Base-by-base conservation (phyloP, 2,797 vertebrate genomes). In the Octomys mimax region DNA sequence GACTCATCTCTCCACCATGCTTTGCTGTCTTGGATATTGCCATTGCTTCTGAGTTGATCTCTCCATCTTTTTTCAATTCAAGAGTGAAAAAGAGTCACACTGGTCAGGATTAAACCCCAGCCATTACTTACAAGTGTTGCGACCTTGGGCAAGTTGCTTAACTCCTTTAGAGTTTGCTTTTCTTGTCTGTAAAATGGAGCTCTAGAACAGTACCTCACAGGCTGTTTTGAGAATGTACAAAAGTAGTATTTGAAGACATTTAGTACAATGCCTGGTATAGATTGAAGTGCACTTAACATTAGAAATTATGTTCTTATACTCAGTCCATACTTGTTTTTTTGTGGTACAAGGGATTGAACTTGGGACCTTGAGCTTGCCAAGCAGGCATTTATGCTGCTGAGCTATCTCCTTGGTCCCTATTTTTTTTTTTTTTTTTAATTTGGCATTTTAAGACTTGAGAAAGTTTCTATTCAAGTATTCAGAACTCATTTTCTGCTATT, bases 251-350 rank as follows among this genome's bases (percentile, higher is more conserved):
- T 77, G 39, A 91, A 91, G 80, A 57, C 13, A 9, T 8, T n/a
- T 79, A 82, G 82, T 14, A 16, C 1, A 73, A n/a, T 33, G 26
- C 62, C 80, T 57, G 73, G 9, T 68, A 31, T 31, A 93, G 0
- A 66, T 36, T 49, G 80, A 91, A 9, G 42, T 57, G 42, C n/a
- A 80, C 57, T n/a, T 68, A 71, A 88, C 62, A 16, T 87, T 31
- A 93, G 90, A 39, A 78, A 90, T 95, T 87, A 85, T n/a, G 33
- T 31, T 26, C 81, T 26, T 71, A 62, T 10, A 89, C 26, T 82
- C 66, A 77, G 62, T 57, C 46, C 64, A 54, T 42, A 92, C 14
- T 62, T 77, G 39, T 89, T 93, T 93, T 13, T 66, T 62, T 62
- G 22, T 62, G 16, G 54, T 57, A 18, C 14, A 57, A 57, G 54